Evolutionary conservation across 2,888 invertebrate species (phyloP), one percentile per base, ranked within the genome.

Genomic region (Chirona hameri): DNA sequence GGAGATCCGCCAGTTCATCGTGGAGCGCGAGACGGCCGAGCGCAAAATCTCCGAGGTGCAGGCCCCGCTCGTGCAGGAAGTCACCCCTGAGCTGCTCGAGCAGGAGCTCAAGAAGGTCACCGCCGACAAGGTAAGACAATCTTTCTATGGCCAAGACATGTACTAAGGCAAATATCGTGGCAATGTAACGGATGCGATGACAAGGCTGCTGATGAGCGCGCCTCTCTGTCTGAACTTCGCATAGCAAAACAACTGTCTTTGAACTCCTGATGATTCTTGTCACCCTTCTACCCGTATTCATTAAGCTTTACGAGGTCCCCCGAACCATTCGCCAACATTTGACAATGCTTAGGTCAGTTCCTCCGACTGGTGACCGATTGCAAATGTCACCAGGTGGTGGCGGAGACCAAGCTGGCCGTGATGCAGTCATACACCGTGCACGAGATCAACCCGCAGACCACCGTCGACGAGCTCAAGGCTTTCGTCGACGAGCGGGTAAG

Each of bases 401-500:
- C 48, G 14, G 79, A 79, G 79, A 79, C 79, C 18, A 79, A 79
- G 79, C 79, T 79, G 79, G 52, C 79, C 12, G 48, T 79, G n/a
- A 46, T 79, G 15, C 48, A 79, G 79, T 52, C 79, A 3, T 79
- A 79, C 79, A 79, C 79, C 15, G 79, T 79, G 48, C 48, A 79
- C 9, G 79, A 79, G 79, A 48, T 79, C 48, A 79, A 1, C 15
- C 79, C 79, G 27, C 79, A 79, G 52, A 79, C 79, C n/a, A 52
- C 79, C 27, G 52, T 27, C 48, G 52, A 48, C 18, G 79, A 79
- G 52, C 48, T 79, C 14, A 79, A 79, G 52, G 9, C 79, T 4
- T 79, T 79, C 79, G 29, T 79, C 52, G 79, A 79, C 48, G 79
- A 79, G 27, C 48, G 79, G 79, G 79, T 79, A 12, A 79, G 79